phyloP scores from a whole-genome alignment of 2,113 vertebrate genomes.

The Tenrec ecaudatus region DNA sequence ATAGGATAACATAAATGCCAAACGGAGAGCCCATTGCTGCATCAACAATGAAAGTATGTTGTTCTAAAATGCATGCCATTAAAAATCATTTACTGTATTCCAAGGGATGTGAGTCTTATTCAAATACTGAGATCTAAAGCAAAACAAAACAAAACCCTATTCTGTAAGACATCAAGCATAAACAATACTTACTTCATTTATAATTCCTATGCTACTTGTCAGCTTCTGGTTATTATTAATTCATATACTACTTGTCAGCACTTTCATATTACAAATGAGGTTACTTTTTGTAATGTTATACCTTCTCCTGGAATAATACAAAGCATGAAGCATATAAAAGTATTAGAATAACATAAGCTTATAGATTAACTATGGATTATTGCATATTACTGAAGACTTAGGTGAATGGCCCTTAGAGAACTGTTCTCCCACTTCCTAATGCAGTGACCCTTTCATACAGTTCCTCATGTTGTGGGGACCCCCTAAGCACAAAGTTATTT shows the following conservation, averaged over 20 bases:
- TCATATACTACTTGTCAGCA: background rate
- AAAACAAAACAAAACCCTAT: background rate
- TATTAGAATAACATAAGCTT: background rate
- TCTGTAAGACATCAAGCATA: background rate
- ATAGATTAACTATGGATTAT: background rate
- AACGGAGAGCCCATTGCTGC: background rate
- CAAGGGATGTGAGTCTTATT: background rate
- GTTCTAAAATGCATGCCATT: conserved; percentile 38
- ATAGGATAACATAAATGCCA: conserved; percentile 23
- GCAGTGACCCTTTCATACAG: no score
- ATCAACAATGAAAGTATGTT: background rate
- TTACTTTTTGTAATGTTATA: conserved; percentile 30
- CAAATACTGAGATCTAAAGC: background rate
- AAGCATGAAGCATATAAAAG: background rate
- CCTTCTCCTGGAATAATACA: background rate
- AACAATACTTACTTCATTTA: background rate
- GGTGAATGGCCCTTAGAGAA: background rate
- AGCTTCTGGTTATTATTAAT: background rate
- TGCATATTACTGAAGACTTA: background rate
- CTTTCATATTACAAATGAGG: conserved; percentile 30
- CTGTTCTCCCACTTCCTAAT: no score
- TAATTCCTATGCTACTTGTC: conserved; percentile 14
- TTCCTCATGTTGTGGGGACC: no score
- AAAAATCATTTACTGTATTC: conserved; percentile 29
- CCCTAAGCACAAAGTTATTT: no score